Evolutionary conservation across 2,888 invertebrate genomes (phyloP), one percentile per base, ranked within the genome.

Genomic region (Eudemis profundana): DNA sequence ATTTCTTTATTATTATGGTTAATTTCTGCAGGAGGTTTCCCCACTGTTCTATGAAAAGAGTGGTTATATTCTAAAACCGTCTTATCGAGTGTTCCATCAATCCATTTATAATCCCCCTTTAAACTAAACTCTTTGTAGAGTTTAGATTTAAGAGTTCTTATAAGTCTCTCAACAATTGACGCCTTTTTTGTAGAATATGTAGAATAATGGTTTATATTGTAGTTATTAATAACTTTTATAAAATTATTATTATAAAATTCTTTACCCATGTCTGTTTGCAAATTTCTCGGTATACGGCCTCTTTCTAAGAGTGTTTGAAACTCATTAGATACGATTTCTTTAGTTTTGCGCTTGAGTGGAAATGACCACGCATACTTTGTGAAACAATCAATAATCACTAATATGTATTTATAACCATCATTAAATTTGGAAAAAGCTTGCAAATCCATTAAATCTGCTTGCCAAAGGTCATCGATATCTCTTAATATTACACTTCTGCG

Each of bases 381-480:
- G 14, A 53, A 53, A n/a, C 12, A 17, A 8, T 53, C 47, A 46
- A 29, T 42, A 5, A 27, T 17, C 7, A 56, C 42, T 12, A 56
- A 56, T 27, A 56, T 56, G 23, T 56, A 56, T 42, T 29, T 56
- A 23, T 29, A 42, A 15, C 29, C 29, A 4, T 8, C 10, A 29
- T 56, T 56, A 15, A 27, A 12, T 12, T 40, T 10, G 4, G 63
- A 67, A 10, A 59, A 59, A 23, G 36, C 12, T n/a, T 60, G 59
- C 38, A 60, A 38, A 10, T 49, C 76, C 61, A 70, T 79, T 7
- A 83, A 74, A 76, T 86, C 83, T 8, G 78, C 77, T 72, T 85
- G 85, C 81, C 79, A 82, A 12, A 82, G 72, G 67, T 85, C 81
- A 70, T 82, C 76, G 8, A 83, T 64, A 47, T 77, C 79, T 67